Conservation (phyloP, 2,113 vertebrate genomes). For the Noctilio leporinus region DNA sequence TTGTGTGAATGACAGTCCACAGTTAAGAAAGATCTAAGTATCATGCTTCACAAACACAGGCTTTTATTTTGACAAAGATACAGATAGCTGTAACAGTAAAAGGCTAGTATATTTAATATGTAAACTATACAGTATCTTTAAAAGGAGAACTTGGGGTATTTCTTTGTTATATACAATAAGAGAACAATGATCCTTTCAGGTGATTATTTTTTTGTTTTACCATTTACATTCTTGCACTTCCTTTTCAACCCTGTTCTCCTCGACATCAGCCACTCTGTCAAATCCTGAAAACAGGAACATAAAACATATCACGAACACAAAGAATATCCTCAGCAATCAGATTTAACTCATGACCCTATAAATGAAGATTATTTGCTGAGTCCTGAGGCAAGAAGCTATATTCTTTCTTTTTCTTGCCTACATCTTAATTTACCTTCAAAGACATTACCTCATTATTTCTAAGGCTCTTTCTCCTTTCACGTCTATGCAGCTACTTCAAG, state of each 20-base stretch:
- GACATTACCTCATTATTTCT: background rate
- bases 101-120: background rate
- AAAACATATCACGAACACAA: background rate
- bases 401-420: background rate
- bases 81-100: background rate
- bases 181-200: background rate
- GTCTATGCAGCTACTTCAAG: background rate
- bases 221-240: constrained; percentile 32
- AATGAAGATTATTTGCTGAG: background rate
- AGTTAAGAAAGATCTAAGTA: background rate
- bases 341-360: background rate
- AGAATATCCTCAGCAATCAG: background rate
- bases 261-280: constrained; percentile 3
- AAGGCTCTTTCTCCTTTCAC: background rate
- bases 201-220: constrained; percentile 7
- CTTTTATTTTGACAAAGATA: constrained; percentile 49
- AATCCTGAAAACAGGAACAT: constrained; percentile 33
- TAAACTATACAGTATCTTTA: background rate
- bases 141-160: background rate
- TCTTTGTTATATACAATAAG: background rate
- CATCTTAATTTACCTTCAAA: background rate
- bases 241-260: background rate
- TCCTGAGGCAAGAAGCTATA: background rate
- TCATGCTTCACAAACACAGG: constrained; percentile 23
- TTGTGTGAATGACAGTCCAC: background rate